Percentiles rank a stretch among this genome's conserved stretches.
Evolutionary conservation across 64 coral and sea anemone genomes (phyloP).

Genomic region (Dendrophyllia cribrosa): DNA sequence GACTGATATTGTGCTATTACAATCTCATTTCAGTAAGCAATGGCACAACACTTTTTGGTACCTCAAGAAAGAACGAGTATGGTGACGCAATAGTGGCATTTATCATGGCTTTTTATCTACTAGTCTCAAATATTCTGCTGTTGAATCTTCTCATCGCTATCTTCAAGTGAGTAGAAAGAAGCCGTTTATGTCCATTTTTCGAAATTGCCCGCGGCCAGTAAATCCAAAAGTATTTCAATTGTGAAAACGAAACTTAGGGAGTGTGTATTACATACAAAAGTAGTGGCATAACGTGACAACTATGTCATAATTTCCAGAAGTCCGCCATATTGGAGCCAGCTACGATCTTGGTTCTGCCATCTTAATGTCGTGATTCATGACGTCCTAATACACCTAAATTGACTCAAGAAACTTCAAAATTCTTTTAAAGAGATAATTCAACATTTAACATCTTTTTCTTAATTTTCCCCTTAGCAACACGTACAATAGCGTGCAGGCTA

Average conservation of each 20-base stretch:
- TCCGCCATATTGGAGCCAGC: too few relatives aligned
- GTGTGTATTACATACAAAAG: too few relatives aligned
- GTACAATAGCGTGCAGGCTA: constrained; percentile 78
- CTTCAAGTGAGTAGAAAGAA: constrained; percentile 77
- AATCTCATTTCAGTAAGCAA: constrained; percentile 44
- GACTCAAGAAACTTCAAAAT: too few relatives aligned
- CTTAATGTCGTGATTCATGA: too few relatives aligned
- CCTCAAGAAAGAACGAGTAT: constrained; percentile 63
- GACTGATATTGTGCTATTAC: neutral
- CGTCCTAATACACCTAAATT: too few relatives aligned
- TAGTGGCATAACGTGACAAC: too few relatives aligned
- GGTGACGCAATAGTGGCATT: constrained; percentile 48
- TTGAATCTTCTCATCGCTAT: constrained; percentile 94
- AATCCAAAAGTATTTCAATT: too few relatives aligned
- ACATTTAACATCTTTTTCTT: too few relatives aligned
- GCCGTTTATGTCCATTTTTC: neutral
- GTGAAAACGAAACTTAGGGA: too few relatives aligned
- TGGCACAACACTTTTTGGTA: constrained; percentile 56
- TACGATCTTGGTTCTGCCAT: too few relatives aligned
- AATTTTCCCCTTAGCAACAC: constrained; percentile 70
- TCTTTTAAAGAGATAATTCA: too few relatives aligned
- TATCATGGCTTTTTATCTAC: constrained; percentile 87
- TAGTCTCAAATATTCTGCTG: constrained; percentile 88
- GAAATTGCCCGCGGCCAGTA: neutral
- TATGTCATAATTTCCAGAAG: too few relatives aligned